Evolutionary conservation across 2,797 vertebrate species (phyloP).

Genomic region (Microtus californicus): DNA sequence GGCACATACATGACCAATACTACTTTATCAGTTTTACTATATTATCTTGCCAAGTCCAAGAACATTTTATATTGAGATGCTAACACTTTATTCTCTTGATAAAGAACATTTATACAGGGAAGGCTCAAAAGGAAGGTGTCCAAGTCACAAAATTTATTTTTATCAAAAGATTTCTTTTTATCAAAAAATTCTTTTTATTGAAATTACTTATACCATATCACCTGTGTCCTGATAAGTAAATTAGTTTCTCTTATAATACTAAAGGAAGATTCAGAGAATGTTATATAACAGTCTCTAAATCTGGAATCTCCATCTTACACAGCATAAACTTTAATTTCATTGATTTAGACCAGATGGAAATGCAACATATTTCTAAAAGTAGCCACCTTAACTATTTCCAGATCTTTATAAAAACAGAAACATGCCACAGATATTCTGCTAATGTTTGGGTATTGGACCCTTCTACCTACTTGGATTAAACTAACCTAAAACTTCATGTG

Average conservation of each 20-base stretch:
- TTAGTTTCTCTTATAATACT: slow-evolving; percentile 35
- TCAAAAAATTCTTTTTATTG: not conserved
- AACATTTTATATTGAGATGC: slow-evolving; percentile 40
- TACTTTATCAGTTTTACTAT: slow-evolving; percentile 32
- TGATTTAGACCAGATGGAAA: slow-evolving; percentile 78
- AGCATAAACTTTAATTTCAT: slow-evolving; percentile 69
- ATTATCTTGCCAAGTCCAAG: slow-evolving; percentile 3
- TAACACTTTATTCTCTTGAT: slow-evolving; percentile 12
- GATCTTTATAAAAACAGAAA: slow-evolving; percentile 67
- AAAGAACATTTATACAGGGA: slow-evolving; percentile 20
- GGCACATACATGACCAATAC: slow-evolving; percentile 22
- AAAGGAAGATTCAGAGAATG: slow-evolving; percentile 54
- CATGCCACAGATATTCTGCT: slow-evolving; percentile 47
- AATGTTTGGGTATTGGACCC: slow-evolving; percentile 55
- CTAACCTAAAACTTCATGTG: not conserved
- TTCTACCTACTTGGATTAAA: slow-evolving; percentile 35
- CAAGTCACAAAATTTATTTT: not conserved
- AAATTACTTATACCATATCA: slow-evolving; percentile 15
- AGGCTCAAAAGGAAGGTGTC: not conserved
- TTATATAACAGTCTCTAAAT: slow-evolving; percentile 68
- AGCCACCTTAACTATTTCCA: slow-evolving; percentile 73
- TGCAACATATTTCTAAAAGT: slow-evolving; percentile 73
- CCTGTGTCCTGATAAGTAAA: slow-evolving; percentile 45
- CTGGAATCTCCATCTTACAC: slow-evolving; percentile 51
- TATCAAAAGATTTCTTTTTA: too few species aligned